These are phyloP conservation scores for Brachyrhaphis roseni DNA, from an alignment of 2,797 vertebrate species.

Conservation along the genomic window DNA sequence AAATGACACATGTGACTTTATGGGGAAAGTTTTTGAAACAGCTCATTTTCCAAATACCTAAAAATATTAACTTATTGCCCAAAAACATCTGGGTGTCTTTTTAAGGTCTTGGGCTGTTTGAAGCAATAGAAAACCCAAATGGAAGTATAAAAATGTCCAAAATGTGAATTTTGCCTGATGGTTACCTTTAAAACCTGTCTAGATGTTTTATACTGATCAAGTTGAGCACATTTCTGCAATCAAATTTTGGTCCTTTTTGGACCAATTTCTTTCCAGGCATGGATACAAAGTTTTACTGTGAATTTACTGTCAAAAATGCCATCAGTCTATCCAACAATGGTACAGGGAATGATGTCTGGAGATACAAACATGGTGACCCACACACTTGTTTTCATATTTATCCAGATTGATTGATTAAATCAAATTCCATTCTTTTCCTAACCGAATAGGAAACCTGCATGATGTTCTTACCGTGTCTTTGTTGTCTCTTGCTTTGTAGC, in stretches of 20 bases:
- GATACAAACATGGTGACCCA: not conserved
- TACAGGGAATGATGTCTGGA: not conserved
- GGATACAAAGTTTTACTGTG: not conserved
- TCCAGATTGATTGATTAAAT: not conserved
- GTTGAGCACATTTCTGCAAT: not conserved
- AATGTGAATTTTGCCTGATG: no score
- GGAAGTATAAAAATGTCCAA: no score
- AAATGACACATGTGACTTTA: no score
- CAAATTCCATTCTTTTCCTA: not conserved
- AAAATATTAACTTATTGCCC: no score
- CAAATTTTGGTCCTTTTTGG: not conserved
- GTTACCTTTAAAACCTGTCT: not conserved
- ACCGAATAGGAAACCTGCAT: not conserved
- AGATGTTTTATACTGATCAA: not conserved
- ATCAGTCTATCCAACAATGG: no score
- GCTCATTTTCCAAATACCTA: no score
- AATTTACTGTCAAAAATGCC: not conserved
- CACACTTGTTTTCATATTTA: not conserved
- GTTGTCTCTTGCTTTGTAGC: constrained; percentile 78
- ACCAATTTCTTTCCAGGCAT: not conserved
- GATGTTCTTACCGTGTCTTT: constrained; percentile 78
- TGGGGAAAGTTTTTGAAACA: no score
- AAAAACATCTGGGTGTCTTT: no score
- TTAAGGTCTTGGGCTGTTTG: no score
- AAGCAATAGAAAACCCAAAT: no score